Percentiles rank a stretch among this genome's conserved stretches.
Conservation (phyloP, 2,797 vertebrate genomes). For the Crenuchus spilurus region DNA sequence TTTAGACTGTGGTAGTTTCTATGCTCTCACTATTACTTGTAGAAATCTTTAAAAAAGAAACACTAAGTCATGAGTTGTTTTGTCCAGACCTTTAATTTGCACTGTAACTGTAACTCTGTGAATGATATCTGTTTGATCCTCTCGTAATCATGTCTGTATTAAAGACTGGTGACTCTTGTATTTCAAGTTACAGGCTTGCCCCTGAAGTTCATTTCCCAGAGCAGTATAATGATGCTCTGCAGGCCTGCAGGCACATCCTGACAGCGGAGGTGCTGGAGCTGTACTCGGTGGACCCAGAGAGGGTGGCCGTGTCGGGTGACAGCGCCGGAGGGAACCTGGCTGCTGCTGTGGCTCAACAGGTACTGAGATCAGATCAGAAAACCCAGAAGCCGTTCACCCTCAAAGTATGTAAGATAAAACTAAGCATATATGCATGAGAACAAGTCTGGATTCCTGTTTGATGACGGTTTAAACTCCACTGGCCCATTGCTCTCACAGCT, state of each 20-base stretch:
- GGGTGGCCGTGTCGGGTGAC: constrained; percentile 91
- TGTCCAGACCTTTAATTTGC: no score
- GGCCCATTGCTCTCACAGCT: no score
- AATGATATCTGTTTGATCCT: no score
- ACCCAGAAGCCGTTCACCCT: neutral
- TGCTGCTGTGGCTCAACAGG: constrained; percentile 90
- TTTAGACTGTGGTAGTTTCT: no score
- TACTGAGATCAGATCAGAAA: constrained; percentile 55
- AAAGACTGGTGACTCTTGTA: constrained; percentile 16
- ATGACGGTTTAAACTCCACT: no score
- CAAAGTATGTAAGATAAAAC: neutral
- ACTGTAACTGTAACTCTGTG: no score
- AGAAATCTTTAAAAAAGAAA: no score
- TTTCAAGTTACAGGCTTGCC: constrained; percentile 87
- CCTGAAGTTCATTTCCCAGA: constrained; percentile 89
- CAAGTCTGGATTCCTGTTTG: no score
- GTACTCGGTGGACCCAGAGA: constrained; percentile 81
- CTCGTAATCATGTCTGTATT: neutral
- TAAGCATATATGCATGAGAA: neutral
- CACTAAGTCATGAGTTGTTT: no score
- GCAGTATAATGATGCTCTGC: constrained; percentile 85
- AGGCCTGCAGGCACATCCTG: constrained; percentile 85
- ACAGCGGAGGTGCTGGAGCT: constrained; percentile 75
- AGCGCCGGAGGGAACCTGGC: constrained; percentile 95
- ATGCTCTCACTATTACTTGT: no score